Evolutionary conservation across 2,888 invertebrate genomes (phyloP).

Genomic region (Zaprionus bogoriensis): DNA sequence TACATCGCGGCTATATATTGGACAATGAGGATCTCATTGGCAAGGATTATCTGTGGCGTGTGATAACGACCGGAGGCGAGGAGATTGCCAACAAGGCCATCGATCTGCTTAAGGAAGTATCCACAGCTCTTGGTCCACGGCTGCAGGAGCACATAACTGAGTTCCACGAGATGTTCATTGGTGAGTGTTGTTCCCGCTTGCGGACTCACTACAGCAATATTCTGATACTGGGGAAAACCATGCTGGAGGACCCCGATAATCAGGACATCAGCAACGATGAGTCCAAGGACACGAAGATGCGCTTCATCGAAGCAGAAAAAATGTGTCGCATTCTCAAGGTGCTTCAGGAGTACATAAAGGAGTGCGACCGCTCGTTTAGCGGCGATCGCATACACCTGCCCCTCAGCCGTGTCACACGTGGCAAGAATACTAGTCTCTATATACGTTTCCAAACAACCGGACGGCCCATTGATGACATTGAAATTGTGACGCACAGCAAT

Average conservation of each 20-base stretch:
- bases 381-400: constrained; percentile 95
- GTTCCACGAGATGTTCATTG: constrained; percentile 96
- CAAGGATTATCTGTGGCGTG: constrained; percentile 97
- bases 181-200: constrained; percentile 94
- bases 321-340: constrained; percentile 97
- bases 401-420: constrained; percentile 92
- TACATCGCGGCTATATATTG: constrained; percentile 92
- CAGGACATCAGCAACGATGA: constrained; percentile 70
- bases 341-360: constrained; percentile 96
- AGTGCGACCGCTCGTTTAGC: constrained; percentile 94
- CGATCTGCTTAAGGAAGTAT: constrained; percentile 94
- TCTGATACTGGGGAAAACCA: constrained; percentile 82
- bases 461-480: constrained; percentile 94
- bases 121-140: constrained; percentile 95
- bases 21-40: constrained; percentile 98
- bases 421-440: constrained; percentile 93
- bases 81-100: constrained; percentile 97
- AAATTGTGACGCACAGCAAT: constrained; percentile 96
- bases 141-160: constrained; percentile 90
- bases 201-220: constrained; percentile 94
- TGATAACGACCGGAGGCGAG: constrained; percentile 94
- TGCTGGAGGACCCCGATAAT: constrained; percentile 48
- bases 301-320: constrained; percentile 87
- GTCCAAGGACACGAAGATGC: constrained; percentile 80
- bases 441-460: constrained; percentile 94